Evolutionary conservation across 1,140 invertebrate species (phyloP), one percentile per base, ranked within the genome.

Genomic region (Homalodisca vitripennis): DNA sequence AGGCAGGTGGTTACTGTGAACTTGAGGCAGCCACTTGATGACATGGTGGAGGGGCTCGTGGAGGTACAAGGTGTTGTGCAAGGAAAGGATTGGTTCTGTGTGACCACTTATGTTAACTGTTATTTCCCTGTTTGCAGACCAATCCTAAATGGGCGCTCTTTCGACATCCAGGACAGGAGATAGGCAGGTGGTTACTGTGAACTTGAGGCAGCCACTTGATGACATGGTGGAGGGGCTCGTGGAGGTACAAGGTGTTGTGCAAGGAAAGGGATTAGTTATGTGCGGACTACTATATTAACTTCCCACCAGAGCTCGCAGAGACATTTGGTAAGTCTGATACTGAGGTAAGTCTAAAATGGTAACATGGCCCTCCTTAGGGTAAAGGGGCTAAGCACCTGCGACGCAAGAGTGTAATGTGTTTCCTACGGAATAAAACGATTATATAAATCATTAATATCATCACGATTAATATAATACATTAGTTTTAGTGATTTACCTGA

Each of bases 151-250:
- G n/a, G n/a, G n/a, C n/a, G n/a, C n/a, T n/a, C n/a, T n/a, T n/a
- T n/a, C n/a, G n/a, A n/a, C n/a, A n/a, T n/a, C n/a, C n/a, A n/a
- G n/a, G n/a, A n/a, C n/a, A n/a, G n/a, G n/a, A n/a, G n/a, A 76
- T 20, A 68, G 68, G 13, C 60, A 70, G 26, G 22, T n/a, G 0
- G 68, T n/a, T 29, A 74, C 69, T 48, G 57, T n/a, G n/a, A n/a
- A n/a, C n/a, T n/a, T n/a, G n/a, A n/a, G n/a, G n/a, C n/a, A n/a
- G n/a, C n/a, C n/a, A n/a, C n/a, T n/a, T n/a, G n/a, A n/a, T 74
- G 75, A 74, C 30, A 51, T 72, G 2, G 47, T 76, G 24, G 74
- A 75, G 70, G n/a, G n/a, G n/a, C n/a, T n/a, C n/a, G n/a, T n/a
- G n/a, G n/a, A n/a, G n/a, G 70, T 76, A 6, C 72, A 72, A 32